Evolutionary conservation across 2,113 vertebrate genomes (phyloP).

Genomic region (Anguilla japonica): DNA sequence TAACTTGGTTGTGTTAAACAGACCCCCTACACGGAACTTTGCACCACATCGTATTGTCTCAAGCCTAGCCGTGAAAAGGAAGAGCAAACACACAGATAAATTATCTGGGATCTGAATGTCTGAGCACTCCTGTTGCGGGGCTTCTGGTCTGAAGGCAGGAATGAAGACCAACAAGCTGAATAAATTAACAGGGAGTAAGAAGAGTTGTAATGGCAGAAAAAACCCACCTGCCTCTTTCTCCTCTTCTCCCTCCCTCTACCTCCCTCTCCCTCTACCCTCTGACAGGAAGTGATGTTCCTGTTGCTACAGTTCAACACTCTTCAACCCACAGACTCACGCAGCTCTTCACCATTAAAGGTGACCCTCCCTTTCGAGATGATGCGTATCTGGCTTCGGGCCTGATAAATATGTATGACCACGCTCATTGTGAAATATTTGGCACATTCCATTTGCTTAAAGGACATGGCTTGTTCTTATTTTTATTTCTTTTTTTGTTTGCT

Average conservation of each 20-base stretch:
- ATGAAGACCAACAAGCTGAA: background rate
- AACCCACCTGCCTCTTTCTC: background rate
- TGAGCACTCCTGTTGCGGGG: background rate
- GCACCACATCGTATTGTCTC: background rate
- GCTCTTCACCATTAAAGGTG: slow-evolving; percentile 30
- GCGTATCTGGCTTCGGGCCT: background rate
- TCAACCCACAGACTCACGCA: slow-evolving; percentile 17
- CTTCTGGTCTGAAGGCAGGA: background rate
- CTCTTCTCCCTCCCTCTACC: background rate
- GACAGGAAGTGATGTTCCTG: background rate
- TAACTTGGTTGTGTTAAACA: background rate
- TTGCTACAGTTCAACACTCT: slow-evolving; percentile 10
- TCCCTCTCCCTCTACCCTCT: background rate
- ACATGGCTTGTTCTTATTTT: background rate
- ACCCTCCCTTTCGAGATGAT: slow-evolving; percentile 19
- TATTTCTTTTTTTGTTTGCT: background rate
- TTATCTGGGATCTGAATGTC: background rate
- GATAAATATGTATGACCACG: slow-evolving; percentile 32
- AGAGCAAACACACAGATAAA: background rate
- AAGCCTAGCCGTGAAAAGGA: background rate
- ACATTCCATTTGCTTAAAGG: slow-evolving; percentile 19
- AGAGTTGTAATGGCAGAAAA: background rate
- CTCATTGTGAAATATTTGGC: slow-evolving; percentile 15
- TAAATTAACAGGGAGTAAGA: background rate
- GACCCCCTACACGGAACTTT: background rate